A percentile compares a stretch with the other conserved stretches of the same genome.
These are phyloP conservation scores for Acholoe squamosa DNA, from an alignment of 2,888 invertebrate species.

Conservation along the genomic window DNA sequence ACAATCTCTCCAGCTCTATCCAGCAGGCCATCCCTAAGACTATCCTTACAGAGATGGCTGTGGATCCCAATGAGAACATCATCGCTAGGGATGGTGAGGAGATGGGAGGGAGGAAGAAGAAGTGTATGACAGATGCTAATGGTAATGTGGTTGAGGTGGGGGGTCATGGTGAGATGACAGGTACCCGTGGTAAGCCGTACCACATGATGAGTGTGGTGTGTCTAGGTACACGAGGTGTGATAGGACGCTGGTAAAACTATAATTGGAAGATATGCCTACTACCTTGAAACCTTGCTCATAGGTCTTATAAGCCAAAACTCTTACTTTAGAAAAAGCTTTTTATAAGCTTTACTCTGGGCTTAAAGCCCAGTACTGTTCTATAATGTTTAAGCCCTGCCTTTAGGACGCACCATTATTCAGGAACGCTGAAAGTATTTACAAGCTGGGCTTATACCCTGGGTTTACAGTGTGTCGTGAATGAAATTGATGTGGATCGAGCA, in stretches of 20 bases:
- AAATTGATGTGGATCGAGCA: too few species aligned
- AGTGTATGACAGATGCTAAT: not conserved
- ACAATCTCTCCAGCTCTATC: not conserved
- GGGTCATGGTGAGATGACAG: not conserved
- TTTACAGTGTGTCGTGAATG: too few species aligned
- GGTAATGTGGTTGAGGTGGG: not conserved
- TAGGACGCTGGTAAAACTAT: slow-evolving; percentile 27
- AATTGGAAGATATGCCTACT: too few species aligned
- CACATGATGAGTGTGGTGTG: not conserved
- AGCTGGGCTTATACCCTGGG: too few species aligned
- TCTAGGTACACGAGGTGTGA: not conserved
- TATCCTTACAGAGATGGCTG: not conserved
- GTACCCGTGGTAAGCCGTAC: not conserved
- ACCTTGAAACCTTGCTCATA: too few species aligned
- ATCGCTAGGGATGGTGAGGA: not conserved
- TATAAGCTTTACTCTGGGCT: too few species aligned
- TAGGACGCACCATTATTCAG: too few species aligned
- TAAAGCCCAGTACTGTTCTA: too few species aligned
- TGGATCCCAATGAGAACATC: slow-evolving; percentile 9
- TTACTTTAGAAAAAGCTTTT: too few species aligned
- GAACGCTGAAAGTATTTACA: too few species aligned
- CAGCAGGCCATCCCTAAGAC: not conserved
- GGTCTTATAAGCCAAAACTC: too few species aligned
- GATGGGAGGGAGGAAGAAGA: not conserved
- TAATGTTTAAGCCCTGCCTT: too few species aligned